phyloP scores from a whole-genome alignment of 2,888 invertebrate species.

The Eilema sororculum region DNA sequence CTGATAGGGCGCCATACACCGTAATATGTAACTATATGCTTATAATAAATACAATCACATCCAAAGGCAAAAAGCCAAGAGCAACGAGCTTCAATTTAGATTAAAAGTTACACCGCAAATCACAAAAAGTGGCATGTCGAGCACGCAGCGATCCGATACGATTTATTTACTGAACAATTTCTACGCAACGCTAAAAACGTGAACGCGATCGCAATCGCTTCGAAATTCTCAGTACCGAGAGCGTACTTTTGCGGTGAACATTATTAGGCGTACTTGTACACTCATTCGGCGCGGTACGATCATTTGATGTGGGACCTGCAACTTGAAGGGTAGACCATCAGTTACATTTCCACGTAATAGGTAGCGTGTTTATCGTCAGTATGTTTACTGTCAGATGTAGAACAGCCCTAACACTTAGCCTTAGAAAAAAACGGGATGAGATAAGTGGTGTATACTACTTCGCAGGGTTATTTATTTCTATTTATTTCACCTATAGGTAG shows the following conservation, averaged over 20 bases:
- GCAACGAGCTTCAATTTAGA: constrained; percentile 16
- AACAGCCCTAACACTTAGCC: too few relatives aligned
- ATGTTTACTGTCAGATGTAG: neutral
- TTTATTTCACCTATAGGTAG: too few relatives aligned
- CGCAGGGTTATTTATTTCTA: too few relatives aligned
- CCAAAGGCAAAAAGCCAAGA: constrained; percentile 3
- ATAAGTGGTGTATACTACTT: too few relatives aligned
- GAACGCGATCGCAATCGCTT: constrained; percentile 37
- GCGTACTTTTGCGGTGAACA: constrained; percentile 13
- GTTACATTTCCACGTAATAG: neutral
- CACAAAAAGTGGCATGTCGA: constrained; percentile 18
- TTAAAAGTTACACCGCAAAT: constrained; percentile 19
- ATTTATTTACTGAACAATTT: constrained; percentile 45
- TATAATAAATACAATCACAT: neutral
- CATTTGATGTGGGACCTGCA: neutral
- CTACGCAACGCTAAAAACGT: constrained; percentile 41
- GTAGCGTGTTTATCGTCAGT: neutral
- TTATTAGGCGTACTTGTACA: constrained; percentile 12
- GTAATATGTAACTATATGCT: neutral
- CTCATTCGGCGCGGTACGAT: constrained; percentile 1
- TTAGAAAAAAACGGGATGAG: too few relatives aligned
- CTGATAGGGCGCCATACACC: neutral
- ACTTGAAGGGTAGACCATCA: neutral
- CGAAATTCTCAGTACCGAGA: constrained; percentile 27
- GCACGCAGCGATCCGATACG: constrained; percentile 36